Evolutionary conservation across 2,797 vertebrate genomes (phyloP).

Genomic region (Channa striata): DNA sequence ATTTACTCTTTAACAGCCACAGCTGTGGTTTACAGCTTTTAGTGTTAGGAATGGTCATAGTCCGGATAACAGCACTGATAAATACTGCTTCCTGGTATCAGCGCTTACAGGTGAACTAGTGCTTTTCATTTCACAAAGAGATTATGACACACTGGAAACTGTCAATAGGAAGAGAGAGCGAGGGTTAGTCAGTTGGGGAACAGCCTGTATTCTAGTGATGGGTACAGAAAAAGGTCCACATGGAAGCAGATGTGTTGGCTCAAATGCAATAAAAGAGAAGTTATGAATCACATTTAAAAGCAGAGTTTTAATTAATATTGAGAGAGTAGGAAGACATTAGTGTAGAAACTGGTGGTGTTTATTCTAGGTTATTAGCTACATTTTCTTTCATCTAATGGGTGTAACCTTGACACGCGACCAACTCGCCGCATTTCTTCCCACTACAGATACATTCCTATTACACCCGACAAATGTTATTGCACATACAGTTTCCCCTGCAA

Average conservation of each 20-base stretch:
- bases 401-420: too few relatives aligned
- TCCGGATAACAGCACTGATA: too few relatives aligned
- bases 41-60: too few relatives aligned
- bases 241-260: neutral
- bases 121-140: neutral
- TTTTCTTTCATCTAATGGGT: too few relatives aligned
- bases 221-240: neutral
- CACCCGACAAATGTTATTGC: too few relatives aligned
- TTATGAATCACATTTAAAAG: neutral
- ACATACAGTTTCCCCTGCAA: too few relatives aligned
- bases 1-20: slow-evolving; percentile 63
- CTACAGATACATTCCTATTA: too few relatives aligned
- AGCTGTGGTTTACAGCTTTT: slow-evolving; percentile 20
- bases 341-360: too few relatives aligned
- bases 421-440: too few relatives aligned
- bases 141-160: neutral
- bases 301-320: neutral
- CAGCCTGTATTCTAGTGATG: neutral
- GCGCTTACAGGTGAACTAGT: too few relatives aligned
- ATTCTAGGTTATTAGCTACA: too few relatives aligned
- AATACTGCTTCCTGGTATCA: too few relatives aligned
- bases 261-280: neutral
- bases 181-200: neutral
- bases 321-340: neutral
- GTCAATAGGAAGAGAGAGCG: neutral